Evolutionary conservation across 2,113 vertebrate genomes (phyloP).

Genomic region (Nematolebias whitei): DNA sequence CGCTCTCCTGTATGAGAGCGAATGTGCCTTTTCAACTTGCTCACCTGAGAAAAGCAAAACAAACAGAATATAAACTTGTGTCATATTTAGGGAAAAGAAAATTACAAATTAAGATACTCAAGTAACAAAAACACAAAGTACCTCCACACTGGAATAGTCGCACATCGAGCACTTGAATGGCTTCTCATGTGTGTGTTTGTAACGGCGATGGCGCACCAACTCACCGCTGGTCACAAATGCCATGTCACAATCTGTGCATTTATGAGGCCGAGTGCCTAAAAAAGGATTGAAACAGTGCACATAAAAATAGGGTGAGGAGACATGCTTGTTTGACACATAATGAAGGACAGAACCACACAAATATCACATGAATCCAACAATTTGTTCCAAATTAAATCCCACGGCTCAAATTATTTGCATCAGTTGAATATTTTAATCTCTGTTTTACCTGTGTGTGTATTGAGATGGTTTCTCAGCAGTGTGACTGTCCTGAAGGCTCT

Average conservation of each 20-base stretch:
- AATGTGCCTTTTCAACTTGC: conserved; percentile 98
- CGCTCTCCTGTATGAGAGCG: conserved; percentile 98
- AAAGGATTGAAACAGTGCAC: neutral
- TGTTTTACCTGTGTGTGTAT: conserved; percentile 94
- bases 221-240: conserved; percentile 99
- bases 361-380: too few species aligned
- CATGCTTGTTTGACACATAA: too few species aligned
- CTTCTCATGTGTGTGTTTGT: conserved; percentile 99
- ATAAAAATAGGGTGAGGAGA: neutral
- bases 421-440: too few species aligned
- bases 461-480: conserved; percentile 96
- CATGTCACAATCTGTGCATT: conserved; percentile 99
- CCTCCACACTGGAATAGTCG: conserved; percentile 98
- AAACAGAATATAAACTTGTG: neutral
- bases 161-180: conserved; percentile 99
- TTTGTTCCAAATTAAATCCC: too few species aligned
- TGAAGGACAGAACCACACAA: too few species aligned
- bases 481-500: conserved; percentile 97
- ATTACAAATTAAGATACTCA: neutral
- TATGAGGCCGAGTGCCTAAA: conserved; percentile 96
- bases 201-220: conserved; percentile 96
- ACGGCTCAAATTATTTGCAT: too few species aligned
- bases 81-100: fast-evolving
- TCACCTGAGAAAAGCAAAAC: conserved; percentile 82
- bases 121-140: conserved; percentile 39